phyloP scores from a whole-genome alignment of 2,888 invertebrate species.

The Noctua fimbriata region DNA sequence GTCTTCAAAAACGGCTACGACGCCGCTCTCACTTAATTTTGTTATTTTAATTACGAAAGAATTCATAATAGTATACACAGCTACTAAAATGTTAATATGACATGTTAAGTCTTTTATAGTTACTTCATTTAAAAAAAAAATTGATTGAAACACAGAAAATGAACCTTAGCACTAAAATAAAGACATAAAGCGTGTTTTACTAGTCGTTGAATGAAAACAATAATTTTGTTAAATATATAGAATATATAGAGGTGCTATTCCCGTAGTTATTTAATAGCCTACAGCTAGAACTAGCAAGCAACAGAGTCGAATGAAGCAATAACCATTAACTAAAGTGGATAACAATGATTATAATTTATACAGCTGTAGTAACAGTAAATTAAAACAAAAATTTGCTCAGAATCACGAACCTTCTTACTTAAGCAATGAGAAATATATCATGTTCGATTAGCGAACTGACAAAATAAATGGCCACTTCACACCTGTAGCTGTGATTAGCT shows the following conservation, averaged over 20 bases:
- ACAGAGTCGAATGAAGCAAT: constrained; percentile 46
- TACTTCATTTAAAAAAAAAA: neutral
- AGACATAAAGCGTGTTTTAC: neutral
- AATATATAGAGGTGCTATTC: constrained; percentile 5
- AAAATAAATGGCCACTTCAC: constrained; percentile 60
- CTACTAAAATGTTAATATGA: constrained; percentile 4
- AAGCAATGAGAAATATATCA: constrained; percentile 35
- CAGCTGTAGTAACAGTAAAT: constrained; percentile 31
- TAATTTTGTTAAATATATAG: constrained; percentile 16
- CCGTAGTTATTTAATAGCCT: constrained; percentile 7
- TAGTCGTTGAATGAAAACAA: constrained; percentile 8
- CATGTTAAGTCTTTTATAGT: constrained; percentile 13
- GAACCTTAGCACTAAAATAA: neutral
- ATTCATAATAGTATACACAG: neutral
- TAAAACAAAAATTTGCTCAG: constrained; percentile 29
- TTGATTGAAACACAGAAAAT: neutral
- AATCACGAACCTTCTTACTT: constrained; percentile 23
- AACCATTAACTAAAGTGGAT: constrained; percentile 26
- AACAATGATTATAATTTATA: constrained; percentile 39
- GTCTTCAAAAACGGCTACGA: neutral
- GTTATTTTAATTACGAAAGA: constrained; percentile 11
- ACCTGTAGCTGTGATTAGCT: constrained; percentile 69
- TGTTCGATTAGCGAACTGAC: constrained; percentile 64
- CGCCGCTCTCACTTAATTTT: neutral
- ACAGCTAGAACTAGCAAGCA: constrained; percentile 14